phyloP scores from a whole-genome alignment of 2,113 vertebrate species.

The Callochromis pleurospilus region DNA sequence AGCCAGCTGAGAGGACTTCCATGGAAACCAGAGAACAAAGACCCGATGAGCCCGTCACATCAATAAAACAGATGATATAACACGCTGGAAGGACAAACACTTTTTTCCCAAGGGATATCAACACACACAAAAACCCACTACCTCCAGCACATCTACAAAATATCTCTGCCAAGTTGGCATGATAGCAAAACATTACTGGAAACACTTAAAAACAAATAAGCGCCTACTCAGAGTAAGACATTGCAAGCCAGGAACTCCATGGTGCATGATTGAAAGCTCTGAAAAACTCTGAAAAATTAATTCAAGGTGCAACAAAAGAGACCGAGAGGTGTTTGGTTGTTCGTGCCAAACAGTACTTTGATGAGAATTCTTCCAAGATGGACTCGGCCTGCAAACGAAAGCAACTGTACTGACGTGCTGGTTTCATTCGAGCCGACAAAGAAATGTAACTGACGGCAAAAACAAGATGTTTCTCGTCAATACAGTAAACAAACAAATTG shows the following conservation, averaged over 20 bases:
- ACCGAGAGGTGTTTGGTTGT: background rate
- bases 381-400: background rate
- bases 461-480: background rate
- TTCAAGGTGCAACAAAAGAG: background rate
- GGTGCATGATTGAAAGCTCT: background rate
- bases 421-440: background rate
- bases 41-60: background rate
- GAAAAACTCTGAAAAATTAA: background rate
- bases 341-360: background rate
- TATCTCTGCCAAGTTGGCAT: conserved; percentile 36
- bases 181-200: conserved; percentile 44
- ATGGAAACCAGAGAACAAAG: background rate
- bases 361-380: background rate
- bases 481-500: background rate
- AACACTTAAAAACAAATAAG: conserved; percentile 45
- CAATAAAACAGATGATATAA: conserved; percentile 30
- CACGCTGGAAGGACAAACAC: background rate
- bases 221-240: conserved; percentile 1
- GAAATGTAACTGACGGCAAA: background rate
- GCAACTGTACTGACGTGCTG: background rate
- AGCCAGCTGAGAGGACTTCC: background rate
- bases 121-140: background rate
- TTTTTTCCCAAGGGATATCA: background rate
- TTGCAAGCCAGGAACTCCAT: background rate
- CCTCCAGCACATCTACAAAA: background rate